phyloP scores from a whole-genome alignment of 2,888 invertebrate species.

The Opisthograptis luteolata region DNA sequence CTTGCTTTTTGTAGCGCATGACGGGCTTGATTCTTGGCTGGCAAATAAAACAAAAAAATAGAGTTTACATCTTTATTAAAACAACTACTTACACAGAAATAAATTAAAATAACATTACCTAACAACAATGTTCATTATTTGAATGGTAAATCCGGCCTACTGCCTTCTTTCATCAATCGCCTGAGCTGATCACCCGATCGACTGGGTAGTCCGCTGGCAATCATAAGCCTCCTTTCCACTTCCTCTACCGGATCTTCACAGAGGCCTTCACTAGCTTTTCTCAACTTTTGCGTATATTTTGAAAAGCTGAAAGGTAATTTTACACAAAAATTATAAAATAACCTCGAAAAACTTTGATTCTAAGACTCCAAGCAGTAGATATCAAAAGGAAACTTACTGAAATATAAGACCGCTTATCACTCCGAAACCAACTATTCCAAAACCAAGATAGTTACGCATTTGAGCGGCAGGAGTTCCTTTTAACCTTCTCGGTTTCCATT shows the following conservation, averaged over 20 bases:
- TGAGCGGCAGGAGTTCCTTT: conserved; percentile 86
- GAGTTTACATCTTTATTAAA: conserved; percentile 36
- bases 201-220: conserved; percentile 61
- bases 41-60: conserved; percentile 54
- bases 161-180: conserved; percentile 51
- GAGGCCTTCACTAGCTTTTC: conserved; percentile 53
- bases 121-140: conserved; percentile 60
- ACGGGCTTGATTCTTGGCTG: conserved; percentile 43
- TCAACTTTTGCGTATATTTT: conserved; percentile 52
- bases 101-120: conserved; percentile 46
- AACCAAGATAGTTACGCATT: conserved; percentile 81
- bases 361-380: too few species aligned
- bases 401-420: conserved; percentile 68
- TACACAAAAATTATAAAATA: too few species aligned
- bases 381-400: conserved; percentile 75
- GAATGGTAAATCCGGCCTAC: conserved; percentile 58
- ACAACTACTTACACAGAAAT: conserved; percentile 20
- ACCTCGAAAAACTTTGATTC: too few species aligned
- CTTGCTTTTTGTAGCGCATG: conserved; percentile 61
- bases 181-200: conserved; percentile 55
- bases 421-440: conserved; percentile 71
- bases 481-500: conserved; percentile 87
- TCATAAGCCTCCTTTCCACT: conserved; percentile 69
- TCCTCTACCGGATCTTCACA: conserved; percentile 74
- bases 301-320: conserved; percentile 54